Conservation (phyloP, 2,888 invertebrate genomes). For the Himalopsyche japonica region DNA sequence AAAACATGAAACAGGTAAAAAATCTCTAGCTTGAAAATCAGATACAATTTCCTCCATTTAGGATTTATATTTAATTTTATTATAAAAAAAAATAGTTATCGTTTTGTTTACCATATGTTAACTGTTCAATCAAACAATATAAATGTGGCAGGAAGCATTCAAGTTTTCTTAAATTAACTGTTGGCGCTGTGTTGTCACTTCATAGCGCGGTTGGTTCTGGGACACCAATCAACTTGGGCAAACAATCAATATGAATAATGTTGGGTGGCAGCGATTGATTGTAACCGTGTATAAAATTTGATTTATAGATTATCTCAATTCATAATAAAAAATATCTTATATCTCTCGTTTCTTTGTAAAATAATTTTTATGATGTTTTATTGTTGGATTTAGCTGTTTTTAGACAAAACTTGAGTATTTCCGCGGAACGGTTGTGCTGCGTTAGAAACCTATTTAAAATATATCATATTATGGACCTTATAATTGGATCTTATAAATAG, state of each 20-base stretch:
- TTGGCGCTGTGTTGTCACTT: not conserved
- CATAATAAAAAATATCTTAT: not conserved
- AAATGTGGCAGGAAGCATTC: not conserved
- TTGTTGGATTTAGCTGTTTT: not conserved
- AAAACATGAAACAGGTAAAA: too few species aligned
- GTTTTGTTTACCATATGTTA: too few species aligned
- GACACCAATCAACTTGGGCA: constrained; percentile 26
- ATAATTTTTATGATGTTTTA: not conserved
- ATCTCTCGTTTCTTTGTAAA: not conserved
- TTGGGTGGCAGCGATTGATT: constrained; percentile 20
- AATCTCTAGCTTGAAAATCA: too few species aligned
- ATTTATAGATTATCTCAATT: not conserved
- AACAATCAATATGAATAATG: constrained; percentile 23
- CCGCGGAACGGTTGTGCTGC: too few species aligned
- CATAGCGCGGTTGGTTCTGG: not conserved
- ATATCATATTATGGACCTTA: too few species aligned
- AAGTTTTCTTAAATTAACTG: not conserved
- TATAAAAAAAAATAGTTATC: too few species aligned
- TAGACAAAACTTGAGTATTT: too few species aligned
- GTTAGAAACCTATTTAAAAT: too few species aligned
- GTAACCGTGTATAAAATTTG: constrained; percentile 18
- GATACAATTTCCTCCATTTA: too few species aligned
- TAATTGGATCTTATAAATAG: too few species aligned
- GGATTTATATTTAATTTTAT: too few species aligned
- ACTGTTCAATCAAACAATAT: too few species aligned